Evolutionary conservation across 1,140 invertebrate genomes (phyloP), one percentile per base, ranked within the genome.

Genomic region (Papilio xuthus): DNA sequence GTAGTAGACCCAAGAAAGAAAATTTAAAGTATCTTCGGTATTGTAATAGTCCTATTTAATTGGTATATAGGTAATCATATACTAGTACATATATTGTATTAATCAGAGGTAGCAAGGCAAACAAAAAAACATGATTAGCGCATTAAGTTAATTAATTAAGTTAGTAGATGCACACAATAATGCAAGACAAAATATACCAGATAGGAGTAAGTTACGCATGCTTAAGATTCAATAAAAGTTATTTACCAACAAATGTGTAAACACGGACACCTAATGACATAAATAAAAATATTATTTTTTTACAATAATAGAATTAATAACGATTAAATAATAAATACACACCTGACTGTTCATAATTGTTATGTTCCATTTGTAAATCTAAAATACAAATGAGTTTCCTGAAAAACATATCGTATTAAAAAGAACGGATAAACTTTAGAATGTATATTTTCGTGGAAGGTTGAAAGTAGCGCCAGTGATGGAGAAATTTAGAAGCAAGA

Each of bases 221-320:
- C 26, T 18, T 67, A 67, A 67, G 23, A 70, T 70, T 70, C 15
- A n/a, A 70, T 70, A 70, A 70, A 73, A 28, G 71, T 73, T 73
- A 73, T 73, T 73, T 91, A 91, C 90, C 90, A 83, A 86, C 76
- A 81, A 91, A 91, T 67, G 84, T 85, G 85, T 91, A 91, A 18
- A 91, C 87, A 84, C 90, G 90, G 80, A 81, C 89, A 89, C 85
- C 90, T 91, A 90, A 80, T 87, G 86, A 83, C 75, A 86, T 60
- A 89, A 79, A 81, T 83, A 80, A 79, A 44, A 70, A 77, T 60
- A 60, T 28, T 67, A 32, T 67, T 32, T 28, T 67, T 67, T 28
- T 67, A 67, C 13, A 67, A 47, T 28, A 50, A 26, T 18, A 67
- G 2, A 37, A 78, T 37, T 32, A 44, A 74, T 78, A 60, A 37